These are phyloP conservation scores for Zaprionus vittiger DNA, from an alignment of 1,140 invertebrate species.

Conservation along the genomic window DNA sequence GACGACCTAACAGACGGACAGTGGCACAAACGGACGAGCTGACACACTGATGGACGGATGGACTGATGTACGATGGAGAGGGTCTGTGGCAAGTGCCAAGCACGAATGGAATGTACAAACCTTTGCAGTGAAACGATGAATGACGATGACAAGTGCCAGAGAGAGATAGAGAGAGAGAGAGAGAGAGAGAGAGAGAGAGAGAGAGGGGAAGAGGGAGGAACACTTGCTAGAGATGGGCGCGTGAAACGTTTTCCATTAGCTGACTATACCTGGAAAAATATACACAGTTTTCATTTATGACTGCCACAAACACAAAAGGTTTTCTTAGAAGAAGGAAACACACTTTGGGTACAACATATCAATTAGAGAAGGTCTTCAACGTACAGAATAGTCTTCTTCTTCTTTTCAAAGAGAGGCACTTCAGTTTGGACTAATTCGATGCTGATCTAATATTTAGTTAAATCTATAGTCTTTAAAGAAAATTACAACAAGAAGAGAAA, in stretches of 20 bases:
- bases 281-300: not conserved
- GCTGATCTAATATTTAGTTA: too few species aligned
- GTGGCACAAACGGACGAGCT: slow-evolving; percentile 17
- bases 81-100: slow-evolving; percentile 34
- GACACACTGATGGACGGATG: slow-evolving; percentile 7
- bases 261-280: not conserved
- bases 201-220: slow-evolving; percentile 9
- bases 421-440: not conserved
- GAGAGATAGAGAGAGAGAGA: not conserved
- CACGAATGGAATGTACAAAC: slow-evolving; percentile 20
- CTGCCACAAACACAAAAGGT: not conserved
- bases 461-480: not conserved
- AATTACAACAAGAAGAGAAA: not conserved
- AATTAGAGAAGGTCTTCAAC: not conserved
- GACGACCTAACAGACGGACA: slow-evolving; percentile 15
- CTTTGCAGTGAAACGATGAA: slow-evolving; percentile 41
- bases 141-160: slow-evolving; percentile 20
- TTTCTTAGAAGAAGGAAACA: not conserved
- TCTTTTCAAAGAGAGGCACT: not conserved
- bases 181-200: not conserved
- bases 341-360: not conserved
- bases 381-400: not conserved
- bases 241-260: slow-evolving; percentile 9
- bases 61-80: slow-evolving; percentile 26
- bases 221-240: slow-evolving; percentile 33